Evolutionary conservation across 1,140 invertebrate species (phyloP).

Genomic region (Drosophila eugracilis): DNA sequence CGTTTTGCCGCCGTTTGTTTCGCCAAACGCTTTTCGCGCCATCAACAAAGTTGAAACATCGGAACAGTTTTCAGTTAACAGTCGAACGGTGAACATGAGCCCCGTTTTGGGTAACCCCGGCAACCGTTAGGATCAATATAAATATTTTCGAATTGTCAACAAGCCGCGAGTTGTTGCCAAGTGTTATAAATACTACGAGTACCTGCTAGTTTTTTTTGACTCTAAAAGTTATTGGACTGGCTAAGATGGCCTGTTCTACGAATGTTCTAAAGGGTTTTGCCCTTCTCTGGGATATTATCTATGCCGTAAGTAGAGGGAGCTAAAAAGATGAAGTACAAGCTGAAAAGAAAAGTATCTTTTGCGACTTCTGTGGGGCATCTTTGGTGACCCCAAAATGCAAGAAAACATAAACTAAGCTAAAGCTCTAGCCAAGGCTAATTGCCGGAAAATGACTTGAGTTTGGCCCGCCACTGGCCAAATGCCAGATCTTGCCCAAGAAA

Average conservation of each 20-base stretch:
- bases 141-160: slow-evolving; percentile 65
- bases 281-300: slow-evolving; percentile 70
- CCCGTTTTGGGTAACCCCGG: slow-evolving; percentile 57
- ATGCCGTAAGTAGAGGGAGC: slow-evolving; percentile 62
- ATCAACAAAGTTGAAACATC: slow-evolving; percentile 43
- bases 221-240: background rate
- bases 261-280: slow-evolving; percentile 65
- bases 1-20: slow-evolving; percentile 34
- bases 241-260: slow-evolving; percentile 78
- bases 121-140: slow-evolving; percentile 59
- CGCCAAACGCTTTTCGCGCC: slow-evolving; percentile 57
- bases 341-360: slow-evolving; percentile 4
- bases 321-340: background rate
- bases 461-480: slow-evolving; percentile 19
- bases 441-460: slow-evolving; percentile 13
- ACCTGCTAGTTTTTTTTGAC: background rate
- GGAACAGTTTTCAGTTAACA: slow-evolving; percentile 62
- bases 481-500: slow-evolving; percentile 20
- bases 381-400: slow-evolving; percentile 10
- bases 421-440: slow-evolving; percentile 40
- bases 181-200: slow-evolving; percentile 25
- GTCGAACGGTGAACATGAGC: slow-evolving; percentile 68
- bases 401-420: slow-evolving; percentile 23
- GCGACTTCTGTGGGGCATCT: background rate
- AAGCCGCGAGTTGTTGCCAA: slow-evolving; percentile 57